Evolutionary conservation across 1,140 invertebrate genomes (phyloP).

Genomic region (Meloidogyne exigua): DNA sequence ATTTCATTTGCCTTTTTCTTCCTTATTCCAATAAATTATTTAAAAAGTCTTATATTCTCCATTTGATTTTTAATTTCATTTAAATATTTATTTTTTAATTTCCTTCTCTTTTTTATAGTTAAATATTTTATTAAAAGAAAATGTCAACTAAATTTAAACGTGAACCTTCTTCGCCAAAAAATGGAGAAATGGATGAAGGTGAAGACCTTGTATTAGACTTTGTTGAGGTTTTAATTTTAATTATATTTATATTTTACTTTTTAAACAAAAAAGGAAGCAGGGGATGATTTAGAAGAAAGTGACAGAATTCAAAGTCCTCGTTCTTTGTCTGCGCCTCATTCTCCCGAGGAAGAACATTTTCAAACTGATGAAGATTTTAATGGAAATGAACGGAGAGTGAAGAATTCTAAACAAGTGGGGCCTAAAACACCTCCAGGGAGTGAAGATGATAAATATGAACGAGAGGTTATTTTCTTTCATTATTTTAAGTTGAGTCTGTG

Average conservation of each 20-base stretch:
- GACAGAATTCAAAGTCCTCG: slow-evolving; percentile 7
- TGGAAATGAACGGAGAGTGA: background rate
- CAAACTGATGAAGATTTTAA: slow-evolving; percentile 7
- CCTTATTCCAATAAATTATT: background rate
- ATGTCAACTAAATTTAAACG: background rate
- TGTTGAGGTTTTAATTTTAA: background rate
- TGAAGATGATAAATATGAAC: background rate
- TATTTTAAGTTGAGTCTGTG: background rate
- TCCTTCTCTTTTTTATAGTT: background rate
- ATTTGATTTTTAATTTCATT: background rate
- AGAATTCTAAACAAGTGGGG: background rate
- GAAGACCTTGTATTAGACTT: background rate
- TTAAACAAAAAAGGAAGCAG: background rate
- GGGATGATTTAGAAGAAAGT: background rate
- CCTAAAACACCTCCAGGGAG: slow-evolving; percentile 22
- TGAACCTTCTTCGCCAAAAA: background rate
- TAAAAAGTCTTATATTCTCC: background rate
- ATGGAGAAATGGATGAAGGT: slow-evolving; percentile 1
- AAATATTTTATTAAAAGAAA: background rate
- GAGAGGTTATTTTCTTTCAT: background rate
- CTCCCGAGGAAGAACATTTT: slow-evolving; percentile 9
- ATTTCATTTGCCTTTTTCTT: background rate
- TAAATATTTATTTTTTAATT: background rate
- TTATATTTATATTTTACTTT: background rate
- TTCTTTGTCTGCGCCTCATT: slow-evolving; percentile 5